A percentile compares a stretch with the other conserved stretches of the same genome.
Evolutionary conservation across 2,888 invertebrate genomes (phyloP).

Genomic region (Nebria salina): DNA sequence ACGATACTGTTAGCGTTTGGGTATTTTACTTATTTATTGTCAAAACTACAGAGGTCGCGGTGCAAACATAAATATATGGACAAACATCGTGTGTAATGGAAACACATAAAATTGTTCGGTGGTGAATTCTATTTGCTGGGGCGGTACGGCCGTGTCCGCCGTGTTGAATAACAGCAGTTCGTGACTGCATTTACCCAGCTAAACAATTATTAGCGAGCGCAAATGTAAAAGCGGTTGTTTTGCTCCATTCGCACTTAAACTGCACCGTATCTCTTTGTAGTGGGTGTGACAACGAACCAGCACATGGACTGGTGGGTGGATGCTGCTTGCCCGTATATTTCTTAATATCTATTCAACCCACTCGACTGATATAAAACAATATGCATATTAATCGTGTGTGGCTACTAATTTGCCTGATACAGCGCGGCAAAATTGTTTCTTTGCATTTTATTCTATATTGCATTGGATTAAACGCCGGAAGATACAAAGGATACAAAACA

Average conservation of each 20-base stretch:
- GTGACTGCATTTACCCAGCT: constrained; percentile 23
- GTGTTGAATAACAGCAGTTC: constrained; percentile 17
- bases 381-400: constrained; percentile 22
- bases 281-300: constrained; percentile 6
- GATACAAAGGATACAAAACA: background rate
- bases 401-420: constrained; percentile 19
- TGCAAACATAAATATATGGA: background rate
- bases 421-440: background rate
- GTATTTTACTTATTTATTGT: background rate
- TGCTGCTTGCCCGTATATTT: constrained; percentile 8
- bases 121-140: constrained; percentile 1
- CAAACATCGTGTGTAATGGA: background rate
- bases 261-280: constrained; percentile 16
- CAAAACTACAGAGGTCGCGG: background rate
- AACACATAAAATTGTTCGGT: background rate
- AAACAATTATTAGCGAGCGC: constrained; percentile 22
- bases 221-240: constrained; percentile 15
- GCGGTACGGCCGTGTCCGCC: background rate
- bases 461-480: background rate
- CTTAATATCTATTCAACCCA: constrained; percentile 16
- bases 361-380: constrained; percentile 14
- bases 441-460: background rate
- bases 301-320: background rate
- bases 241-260: constrained; percentile 13
- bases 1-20: too few species aligned